Percentiles rank a stretch among this genome's conserved stretches.
Evolutionary conservation across 2,888 invertebrate species (phyloP).

Genomic region (Ophonus ardosiacus): DNA sequence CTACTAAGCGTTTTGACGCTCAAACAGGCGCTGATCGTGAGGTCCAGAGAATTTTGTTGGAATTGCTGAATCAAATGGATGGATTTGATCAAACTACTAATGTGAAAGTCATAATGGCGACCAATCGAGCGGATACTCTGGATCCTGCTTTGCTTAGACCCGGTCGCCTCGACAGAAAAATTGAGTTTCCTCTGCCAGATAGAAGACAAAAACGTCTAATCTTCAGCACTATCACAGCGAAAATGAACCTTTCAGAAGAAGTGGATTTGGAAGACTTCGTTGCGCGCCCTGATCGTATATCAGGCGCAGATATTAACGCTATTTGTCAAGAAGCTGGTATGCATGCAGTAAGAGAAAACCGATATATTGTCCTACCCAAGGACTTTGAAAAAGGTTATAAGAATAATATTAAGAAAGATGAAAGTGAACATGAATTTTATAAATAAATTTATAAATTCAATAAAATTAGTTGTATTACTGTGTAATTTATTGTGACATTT

Average conservation of each 20-base stretch:
- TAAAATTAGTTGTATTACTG: slow-evolving; percentile 57
- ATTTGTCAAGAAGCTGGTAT: slow-evolving; percentile 99
- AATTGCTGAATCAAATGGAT: slow-evolving; percentile 99
- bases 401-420: slow-evolving; percentile 99
- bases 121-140: slow-evolving; percentile 97
- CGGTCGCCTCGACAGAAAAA: slow-evolving; percentile 98
- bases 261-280: slow-evolving; percentile 99
- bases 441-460: slow-evolving; percentile 82
- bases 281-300: slow-evolving; percentile 98
- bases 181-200: slow-evolving; percentile 98
- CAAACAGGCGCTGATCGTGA: slow-evolving; percentile 99
- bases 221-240: slow-evolving; percentile 97
- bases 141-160: slow-evolving; percentile 98
- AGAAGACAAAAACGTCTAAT: slow-evolving; percentile 94
- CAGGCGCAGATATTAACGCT: slow-evolving; percentile 99
- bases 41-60: slow-evolving; percentile 97
- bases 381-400: slow-evolving; percentile 99
- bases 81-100: slow-evolving; percentile 99
- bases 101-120: slow-evolving; percentile 97
- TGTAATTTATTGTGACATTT: slow-evolving; percentile 54
- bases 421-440: slow-evolving; percentile 99
- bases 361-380: slow-evolving; percentile 98
- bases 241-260: slow-evolving; percentile 98
- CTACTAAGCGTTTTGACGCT: slow-evolving; percentile 98
- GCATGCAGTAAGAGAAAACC: slow-evolving; percentile 99